Base-by-base conservation (phyloP, 2,888 invertebrate genomes). In the Plutella xylostella region DNA sequence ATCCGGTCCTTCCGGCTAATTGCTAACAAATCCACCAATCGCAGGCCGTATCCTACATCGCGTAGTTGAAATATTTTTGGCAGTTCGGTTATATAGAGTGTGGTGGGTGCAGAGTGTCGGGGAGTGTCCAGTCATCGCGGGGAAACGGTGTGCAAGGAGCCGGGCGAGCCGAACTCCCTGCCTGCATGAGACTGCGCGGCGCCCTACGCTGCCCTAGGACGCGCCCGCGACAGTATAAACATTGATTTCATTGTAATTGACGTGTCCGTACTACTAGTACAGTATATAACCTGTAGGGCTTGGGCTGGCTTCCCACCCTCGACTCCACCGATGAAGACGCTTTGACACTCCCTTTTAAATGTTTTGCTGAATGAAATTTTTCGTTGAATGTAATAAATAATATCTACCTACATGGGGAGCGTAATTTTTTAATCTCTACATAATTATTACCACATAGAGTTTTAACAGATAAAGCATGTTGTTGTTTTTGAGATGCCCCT, bases 91-190 rank as follows among this genome's bases (percentile, higher is more conserved):
- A 31, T 19, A 9, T 42, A 42, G 1, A 30, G 5, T 12, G 17
- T 30, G n/a, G n/a, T 18, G 18, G 2, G 19, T 18, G 18, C 9
- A 31, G 11, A 19, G 9, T 18, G 9, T 18, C 4, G 3, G 14
- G 42, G 31, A 31, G 19, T 12, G 42, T 31, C 30, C 42, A n/a
- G 42, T 42, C 42, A 42, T 42, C 31, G 19, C 31, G 42, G 42
- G 9, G 2, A 42, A 17, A 11, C 18, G 42, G 31, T 42, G 6
- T 19, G 12, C 1, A 15, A 30, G 31, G 42, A 12, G 17, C 31
- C 41, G 9, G 2, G 21, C 11, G 20, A 20, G 3, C 5, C 9
- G n/a, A 28, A 28, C 3, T 28, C 28, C 28, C 28, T 6, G 28
- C n/a, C 2, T 28, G 33, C 28, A 28, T 28, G 28, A 28, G 28